A percentile compares a stretch with the other conserved stretches of the same genome.
These are phyloP conservation scores for Rhombomys opimus DNA, from an alignment of 2,113 vertebrate species.

Conservation along the genomic window DNA sequence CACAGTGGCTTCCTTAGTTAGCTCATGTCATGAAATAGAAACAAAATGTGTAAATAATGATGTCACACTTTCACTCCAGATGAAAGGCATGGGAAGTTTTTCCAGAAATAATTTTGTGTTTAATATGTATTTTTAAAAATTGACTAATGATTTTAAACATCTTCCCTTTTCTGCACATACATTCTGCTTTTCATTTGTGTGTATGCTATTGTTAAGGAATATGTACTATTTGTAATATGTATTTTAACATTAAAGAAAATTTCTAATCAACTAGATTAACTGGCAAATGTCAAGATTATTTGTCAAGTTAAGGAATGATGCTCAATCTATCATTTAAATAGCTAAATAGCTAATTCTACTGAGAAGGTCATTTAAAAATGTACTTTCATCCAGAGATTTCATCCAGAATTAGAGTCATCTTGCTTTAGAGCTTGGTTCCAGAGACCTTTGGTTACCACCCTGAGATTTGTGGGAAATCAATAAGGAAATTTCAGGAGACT, in stretches of 20 bases:
- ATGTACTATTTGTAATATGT: neutral
- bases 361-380: neutral
- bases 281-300: neutral
- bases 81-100: constrained; percentile 63
- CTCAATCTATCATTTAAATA: neutral
- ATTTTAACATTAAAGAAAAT: neutral
- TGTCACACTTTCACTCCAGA: constrained; percentile 27
- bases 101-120: constrained; percentile 62
- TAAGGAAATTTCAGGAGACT: neutral
- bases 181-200: neutral
- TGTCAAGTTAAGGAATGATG: neutral
- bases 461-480: neutral
- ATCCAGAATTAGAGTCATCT: neutral
- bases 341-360: neutral
- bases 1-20: constrained; percentile 28
- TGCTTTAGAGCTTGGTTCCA: constrained; percentile 15
- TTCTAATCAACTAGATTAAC: neutral
- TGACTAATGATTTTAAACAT: neutral
- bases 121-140: neutral
- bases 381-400: neutral
- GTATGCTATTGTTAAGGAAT: neutral
- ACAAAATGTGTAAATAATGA: neutral
- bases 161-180: neutral
- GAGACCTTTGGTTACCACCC: neutral
- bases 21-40: constrained; percentile 67